These are phyloP conservation scores for Acleris laterana DNA, from an alignment of 2,888 invertebrate genomes.

Conservation along the genomic window DNA sequence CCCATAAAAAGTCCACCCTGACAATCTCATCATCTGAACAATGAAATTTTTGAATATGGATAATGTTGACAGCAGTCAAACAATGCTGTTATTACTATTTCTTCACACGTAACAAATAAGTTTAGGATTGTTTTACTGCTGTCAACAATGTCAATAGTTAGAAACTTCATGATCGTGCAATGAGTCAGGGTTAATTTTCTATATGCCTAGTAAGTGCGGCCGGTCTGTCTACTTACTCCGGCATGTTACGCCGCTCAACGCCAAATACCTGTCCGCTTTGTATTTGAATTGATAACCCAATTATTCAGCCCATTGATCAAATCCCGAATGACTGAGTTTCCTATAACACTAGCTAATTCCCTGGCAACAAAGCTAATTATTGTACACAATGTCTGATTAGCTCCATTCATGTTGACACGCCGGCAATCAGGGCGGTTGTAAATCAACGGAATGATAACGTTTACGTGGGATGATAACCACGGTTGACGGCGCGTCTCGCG, in stretches of 20 bases:
- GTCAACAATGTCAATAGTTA: too few species aligned
- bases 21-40: too few species aligned
- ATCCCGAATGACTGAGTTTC: constrained; percentile 31
- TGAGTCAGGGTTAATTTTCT: too few species aligned
- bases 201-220: too few species aligned
- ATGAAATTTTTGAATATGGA: too few species aligned
- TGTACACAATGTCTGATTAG: constrained; percentile 38
- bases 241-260: constrained; percentile 3
- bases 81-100: too few species aligned
- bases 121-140: too few species aligned
- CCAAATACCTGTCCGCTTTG: constrained; percentile 9
- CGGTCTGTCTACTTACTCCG: too few species aligned
- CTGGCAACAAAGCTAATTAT: constrained; percentile 34
- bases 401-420: constrained; percentile 29
- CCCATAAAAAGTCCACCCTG: too few species aligned
- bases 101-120: too few species aligned
- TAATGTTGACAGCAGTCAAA: too few species aligned
- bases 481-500: not conserved
- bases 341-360: constrained; percentile 32
- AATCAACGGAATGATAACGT: constrained; percentile 31
- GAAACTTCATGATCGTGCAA: too few species aligned
- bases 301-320: constrained; percentile 24
- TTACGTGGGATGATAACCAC: constrained; percentile 25
- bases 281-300: constrained; percentile 16
- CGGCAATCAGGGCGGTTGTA: constrained; percentile 31